phyloP scores from a whole-genome alignment of 2,797 vertebrate species.

The Xiphophorus birchmanni region DNA sequence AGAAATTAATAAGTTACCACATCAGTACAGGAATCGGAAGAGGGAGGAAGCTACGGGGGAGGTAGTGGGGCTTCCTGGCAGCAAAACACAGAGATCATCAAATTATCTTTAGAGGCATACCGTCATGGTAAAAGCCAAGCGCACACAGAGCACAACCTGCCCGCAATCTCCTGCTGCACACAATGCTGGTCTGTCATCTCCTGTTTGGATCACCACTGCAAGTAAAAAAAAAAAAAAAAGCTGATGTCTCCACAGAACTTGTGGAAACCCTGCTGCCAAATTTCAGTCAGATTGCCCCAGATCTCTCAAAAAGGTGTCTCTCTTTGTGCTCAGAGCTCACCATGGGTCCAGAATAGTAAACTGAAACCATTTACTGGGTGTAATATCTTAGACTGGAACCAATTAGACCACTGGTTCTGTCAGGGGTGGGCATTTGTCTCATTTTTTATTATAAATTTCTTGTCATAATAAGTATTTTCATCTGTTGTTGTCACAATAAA shows the following conservation, averaged over 20 bases:
- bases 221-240: constrained; percentile 16
- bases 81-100: constrained; percentile 83
- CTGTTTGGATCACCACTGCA: constrained; percentile 48
- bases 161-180: constrained; percentile 70
- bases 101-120: constrained; percentile 74
- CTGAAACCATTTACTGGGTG: background rate
- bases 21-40: constrained; percentile 73
- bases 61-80: constrained; percentile 78
- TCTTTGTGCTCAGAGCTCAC: constrained; percentile 12
- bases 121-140: constrained; percentile 50
- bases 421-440: no score
- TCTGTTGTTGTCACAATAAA: no score
- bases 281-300: constrained; percentile 30
- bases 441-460: no score
- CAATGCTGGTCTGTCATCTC: constrained; percentile 33
- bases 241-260: background rate
- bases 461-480: no score
- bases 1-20: constrained; percentile 88
- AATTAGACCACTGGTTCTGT: background rate
- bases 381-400: background rate
- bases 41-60: constrained; percentile 66
- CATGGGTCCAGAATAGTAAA: constrained; percentile 3
- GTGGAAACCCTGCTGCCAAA: constrained; percentile 5
- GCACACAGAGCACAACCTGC: constrained; percentile 71
- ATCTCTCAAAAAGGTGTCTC: constrained; percentile 14